Conservation (phyloP, 1,140 invertebrate genomes). For the Physella acuta region DNA sequence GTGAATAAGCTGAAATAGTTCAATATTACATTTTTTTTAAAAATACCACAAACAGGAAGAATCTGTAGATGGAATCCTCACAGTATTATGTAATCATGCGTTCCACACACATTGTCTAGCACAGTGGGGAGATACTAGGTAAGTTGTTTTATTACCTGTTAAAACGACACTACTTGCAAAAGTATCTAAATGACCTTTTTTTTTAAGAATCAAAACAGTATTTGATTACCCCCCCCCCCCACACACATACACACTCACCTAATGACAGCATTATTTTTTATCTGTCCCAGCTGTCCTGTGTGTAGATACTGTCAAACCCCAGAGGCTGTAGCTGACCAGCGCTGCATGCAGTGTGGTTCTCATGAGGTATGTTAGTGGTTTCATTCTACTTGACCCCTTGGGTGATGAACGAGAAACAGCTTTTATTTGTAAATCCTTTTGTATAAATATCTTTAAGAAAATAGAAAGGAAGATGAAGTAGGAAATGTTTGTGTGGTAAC, state of each 20-base stretch:
- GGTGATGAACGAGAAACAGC: too few species aligned
- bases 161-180: too few species aligned
- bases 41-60: constrained; percentile 76
- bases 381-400: too few species aligned
- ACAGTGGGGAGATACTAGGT: constrained; percentile 92
- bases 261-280: neutral
- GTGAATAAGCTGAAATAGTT: too few species aligned
- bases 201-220: neutral
- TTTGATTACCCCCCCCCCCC: neutral
- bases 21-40: neutral
- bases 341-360: constrained; percentile 80
- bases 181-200: too few species aligned
- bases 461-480: too few species aligned
- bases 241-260: neutral
- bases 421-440: too few species aligned
- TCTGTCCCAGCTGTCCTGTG: constrained; percentile 57
- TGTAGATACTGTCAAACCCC: constrained; percentile 81
- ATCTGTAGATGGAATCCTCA: constrained; percentile 93
- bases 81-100: constrained; percentile 97
- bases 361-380: constrained; percentile 60
- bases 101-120: constrained; percentile 93
- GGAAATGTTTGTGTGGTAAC: too few species aligned
- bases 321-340: constrained; percentile 78
- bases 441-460: too few species aligned
- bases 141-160: constrained; percentile 15